Evolutionary conservation across 2,797 vertebrate species (phyloP), one percentile per base, ranked within the genome.

Genomic region (Linurgus olivaceus): DNA sequence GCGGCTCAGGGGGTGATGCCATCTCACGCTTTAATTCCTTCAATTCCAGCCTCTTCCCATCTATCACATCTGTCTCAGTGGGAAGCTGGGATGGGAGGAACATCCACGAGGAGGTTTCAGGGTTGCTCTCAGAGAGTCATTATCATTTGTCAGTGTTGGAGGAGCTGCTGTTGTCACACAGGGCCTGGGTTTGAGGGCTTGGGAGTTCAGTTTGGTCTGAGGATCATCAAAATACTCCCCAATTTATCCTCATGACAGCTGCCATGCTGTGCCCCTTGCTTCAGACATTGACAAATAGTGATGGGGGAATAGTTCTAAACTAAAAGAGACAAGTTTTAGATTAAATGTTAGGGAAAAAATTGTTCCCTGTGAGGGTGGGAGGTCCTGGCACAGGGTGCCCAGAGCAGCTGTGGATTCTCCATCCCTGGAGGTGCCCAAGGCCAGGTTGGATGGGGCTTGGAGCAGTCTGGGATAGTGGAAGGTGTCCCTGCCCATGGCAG

Each of bases 21-120:
- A 16, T 58, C 62, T 82, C 71, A 37, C 17, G 7, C 42, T 83
- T 88, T 50, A 33, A 84, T 80, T 94, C 57, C 70, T 83, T 86
- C 50, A n/a, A 81, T 80, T 94, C 57, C 70, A 77, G 58, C 21
- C 77, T 58, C 16, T 86, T 95, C 82, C 54, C 38, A 40, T 72
- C 62, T 31, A 37, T 76, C 62, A 73, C 45, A 48, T 54, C 68
- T 83, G 59, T 77, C 74, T 90, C 65, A 51, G 90, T 52, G 66
- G 61, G 75, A 77, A 67, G 58, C 48, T 92, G 91, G 54, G 55
- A 47, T 11, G 72, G 70, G 76, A 94, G 65, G 61, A 88, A 85
- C 61, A 58, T 9, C 15, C 31, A 28, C 0, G 3, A 72, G 45
- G 79, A 77, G 26, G 24, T 79, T 82, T 44, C 75, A 72, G 42